Percentiles rank a stretch among this genome's conserved stretches.
These are phyloP conservation scores for Drosophila kuntzei DNA, from an alignment of 2,888 invertebrate genomes.

Conservation along the genomic window DNA sequence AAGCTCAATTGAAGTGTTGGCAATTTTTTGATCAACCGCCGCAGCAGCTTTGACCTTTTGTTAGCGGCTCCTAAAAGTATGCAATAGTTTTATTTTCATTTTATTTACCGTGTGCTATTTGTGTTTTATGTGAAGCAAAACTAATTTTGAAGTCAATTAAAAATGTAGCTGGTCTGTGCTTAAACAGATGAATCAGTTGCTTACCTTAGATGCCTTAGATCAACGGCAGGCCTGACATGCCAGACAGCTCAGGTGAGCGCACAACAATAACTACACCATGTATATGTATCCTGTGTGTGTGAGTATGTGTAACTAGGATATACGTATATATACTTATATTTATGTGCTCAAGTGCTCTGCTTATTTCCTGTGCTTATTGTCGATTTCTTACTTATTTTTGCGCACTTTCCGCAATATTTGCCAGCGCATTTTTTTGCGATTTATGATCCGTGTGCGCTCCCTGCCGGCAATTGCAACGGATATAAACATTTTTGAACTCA, in stretches of 20 bases:
- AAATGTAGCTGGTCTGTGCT: constrained; percentile 49
- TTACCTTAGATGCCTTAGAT: constrained; percentile 9
- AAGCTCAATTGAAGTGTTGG: neutral
- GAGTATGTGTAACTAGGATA: constrained; percentile 12
- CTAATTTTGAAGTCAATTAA: constrained; percentile 77
- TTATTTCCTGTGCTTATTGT: constrained; percentile 79
- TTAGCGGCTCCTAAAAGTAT: constrained; percentile 10
- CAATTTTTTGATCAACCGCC: constrained; percentile 1
- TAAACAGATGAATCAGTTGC: constrained; percentile 31
- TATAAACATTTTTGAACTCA: constrained; percentile 81
- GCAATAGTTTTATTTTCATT: constrained; percentile 18
- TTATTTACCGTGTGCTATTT: constrained; percentile 23
- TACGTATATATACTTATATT: constrained; percentile 26
- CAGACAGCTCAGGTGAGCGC: constrained; percentile 9
- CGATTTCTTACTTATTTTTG: constrained; percentile 76
- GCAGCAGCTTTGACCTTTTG: neutral
- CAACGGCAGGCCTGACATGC: constrained; percentile 24
- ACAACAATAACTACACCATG: constrained; percentile 1
- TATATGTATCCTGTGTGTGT: neutral
- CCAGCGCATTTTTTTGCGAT: constrained; percentile 68
- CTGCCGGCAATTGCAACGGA: constrained; percentile 77
- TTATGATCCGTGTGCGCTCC: constrained; percentile 70
- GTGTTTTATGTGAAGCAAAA: constrained; percentile 57
- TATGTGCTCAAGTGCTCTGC: constrained; percentile 52
- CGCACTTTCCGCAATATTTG: constrained; percentile 77